Base-by-base conservation (phyloP, 2,888 invertebrate species). In the Mantis religiosa region DNA sequence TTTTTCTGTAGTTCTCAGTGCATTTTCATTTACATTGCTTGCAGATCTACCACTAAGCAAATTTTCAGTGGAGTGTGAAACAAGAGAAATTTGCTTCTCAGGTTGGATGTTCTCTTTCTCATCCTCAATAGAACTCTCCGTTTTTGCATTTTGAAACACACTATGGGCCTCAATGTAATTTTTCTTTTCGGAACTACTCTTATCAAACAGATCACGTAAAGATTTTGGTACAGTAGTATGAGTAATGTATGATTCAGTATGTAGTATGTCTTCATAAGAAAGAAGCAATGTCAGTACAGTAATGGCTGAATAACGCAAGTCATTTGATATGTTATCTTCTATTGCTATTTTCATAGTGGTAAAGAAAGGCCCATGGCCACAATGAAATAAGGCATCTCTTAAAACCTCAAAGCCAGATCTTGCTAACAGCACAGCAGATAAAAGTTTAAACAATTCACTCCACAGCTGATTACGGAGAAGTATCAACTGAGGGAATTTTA, bases 401-500 rank as follows among this genome's bases (percentile, higher is more conserved):
- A 93, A 91, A 9, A 92, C 71, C 83, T 93, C 71, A 85, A 88
- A 90, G 82, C 89, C 88, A 27, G 85, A 34, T 20, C 87, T 86
- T n/a, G 87, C 41, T 28, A 84, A 88, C 0, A 94, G 91, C 27
- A 94, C 90, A 3, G 92, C 92, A 15, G 93, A 92, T 84, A 94
- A 91, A 82, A 94, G 92, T 90, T 93, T 93, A 90, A 94, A 94
- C 81, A 94, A 92, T 91, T 94, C 93, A 15, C 92, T 93, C 93
- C 94, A 94, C 3, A 95, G 90, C 91, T 92, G 92, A 90, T 94
- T 94, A n/a, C 94, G 93, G n/a, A 94, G 91, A 90, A 93, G 93
- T 9, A 93, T 86, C 84, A 94, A 90, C 88, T 93, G 93, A 0
- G 93, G 91, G 71, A 92, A 91, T 87, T 92, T 89, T 2, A 91